Base-by-base conservation (phyloP, 1,140 invertebrate genomes). In the Helicorthomorpha holstii region DNA sequence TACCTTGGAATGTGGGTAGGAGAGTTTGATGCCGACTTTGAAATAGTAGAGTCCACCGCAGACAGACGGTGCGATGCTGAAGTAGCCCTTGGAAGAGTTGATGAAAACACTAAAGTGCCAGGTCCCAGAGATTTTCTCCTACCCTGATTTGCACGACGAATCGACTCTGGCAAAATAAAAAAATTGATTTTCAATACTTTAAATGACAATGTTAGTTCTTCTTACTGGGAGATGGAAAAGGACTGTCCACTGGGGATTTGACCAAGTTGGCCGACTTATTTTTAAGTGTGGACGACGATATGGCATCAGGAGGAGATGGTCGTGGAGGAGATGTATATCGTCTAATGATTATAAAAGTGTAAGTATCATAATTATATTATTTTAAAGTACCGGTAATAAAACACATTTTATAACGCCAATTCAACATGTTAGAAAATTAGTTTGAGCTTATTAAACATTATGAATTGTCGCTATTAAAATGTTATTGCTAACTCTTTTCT, bases 1-100 rank as follows among this genome's bases (percentile, higher is more conserved):
- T 46, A 46, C 44, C 44, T 46, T 46, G 44, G 44, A 25, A 46
- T 46, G 44, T 22, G 44, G 12, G 44, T 7, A 7, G 44, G 44
- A 12, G 44, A 34, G 7, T 34, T 7, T 34, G 29, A 16, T 34
- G 16, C 29, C 16, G 29, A 7, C 16, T 34, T 34, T 7, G 7
- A 7, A 7, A 16, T 34, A 34, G 7, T 34, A 16, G n/a, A n/a
- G n/a, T n/a, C n/a, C n/a, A n/a, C n/a, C n/a, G n/a, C n/a, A n/a
- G 29, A 34, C 29, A 34, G 19, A 12, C 44, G 44, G n/a, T n/a
- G n/a, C n/a, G n/a, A n/a, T 25, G 25, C 44, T 7, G 4, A 7
- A 7, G 12, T 22, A 19, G 44, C 44, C 19, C 21, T 21, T 7
- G 25, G 44, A 25, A 25, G 4, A 7, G 44, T 10, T 7, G 44